phyloP scores from a whole-genome alignment of 2,888 invertebrate species.

The Mystacides longicornis region DNA sequence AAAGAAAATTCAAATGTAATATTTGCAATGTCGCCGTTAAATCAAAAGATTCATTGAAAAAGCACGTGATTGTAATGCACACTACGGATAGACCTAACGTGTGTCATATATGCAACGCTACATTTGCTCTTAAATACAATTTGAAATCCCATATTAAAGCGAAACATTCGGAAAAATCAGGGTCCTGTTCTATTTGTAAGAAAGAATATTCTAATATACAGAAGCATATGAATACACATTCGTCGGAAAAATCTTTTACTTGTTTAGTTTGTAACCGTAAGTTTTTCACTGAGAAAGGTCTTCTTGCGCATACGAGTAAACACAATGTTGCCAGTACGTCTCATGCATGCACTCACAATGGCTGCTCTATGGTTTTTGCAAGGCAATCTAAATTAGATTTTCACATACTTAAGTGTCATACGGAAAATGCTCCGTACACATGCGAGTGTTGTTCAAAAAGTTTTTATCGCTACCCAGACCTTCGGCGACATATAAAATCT shows the following conservation, averaged over 20 bases:
- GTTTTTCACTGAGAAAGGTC: constrained; percentile 36
- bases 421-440: constrained; percentile 40
- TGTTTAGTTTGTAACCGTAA: constrained; percentile 38
- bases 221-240: constrained; percentile 51
- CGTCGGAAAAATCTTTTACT: constrained; percentile 44
- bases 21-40: constrained; percentile 19
- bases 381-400: constrained; percentile 42
- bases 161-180: constrained; percentile 48
- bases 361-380: constrained; percentile 40
- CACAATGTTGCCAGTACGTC: constrained; percentile 33
- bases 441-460: constrained; percentile 42
- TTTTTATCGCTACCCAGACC: constrained; percentile 42
- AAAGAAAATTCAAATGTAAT: constrained; percentile 20
- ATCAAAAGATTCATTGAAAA: constrained; percentile 16
- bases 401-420: constrained; percentile 43
- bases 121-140: constrained; percentile 50
- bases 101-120: constrained; percentile 41
- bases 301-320: constrained; percentile 40
- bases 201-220: constrained; percentile 45
- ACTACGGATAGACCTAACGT: constrained; percentile 39
- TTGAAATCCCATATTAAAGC: constrained; percentile 32
- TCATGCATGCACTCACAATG: constrained; percentile 40
- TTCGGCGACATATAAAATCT: constrained; percentile 34
- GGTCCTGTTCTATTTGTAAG: constrained; percentile 36
- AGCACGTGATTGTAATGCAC: constrained; percentile 30